phyloP scores from a whole-genome alignment of 2,888 invertebrate genomes.

The Trypoxylon attenuatum region DNA sequence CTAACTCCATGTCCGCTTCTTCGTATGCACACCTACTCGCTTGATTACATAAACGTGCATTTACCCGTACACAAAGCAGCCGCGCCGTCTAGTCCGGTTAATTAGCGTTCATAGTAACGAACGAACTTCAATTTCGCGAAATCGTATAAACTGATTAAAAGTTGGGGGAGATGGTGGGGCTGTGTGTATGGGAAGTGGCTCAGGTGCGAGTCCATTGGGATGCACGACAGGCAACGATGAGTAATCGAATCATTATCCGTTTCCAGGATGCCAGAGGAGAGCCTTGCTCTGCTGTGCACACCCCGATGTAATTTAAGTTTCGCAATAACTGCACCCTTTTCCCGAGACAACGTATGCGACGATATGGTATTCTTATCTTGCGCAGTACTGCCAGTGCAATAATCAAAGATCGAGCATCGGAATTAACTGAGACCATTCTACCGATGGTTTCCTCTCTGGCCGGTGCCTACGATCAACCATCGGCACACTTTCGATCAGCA shows the following conservation, averaged over 20 bases:
- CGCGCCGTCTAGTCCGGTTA: constrained; percentile 38
- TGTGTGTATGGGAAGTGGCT: too few relatives aligned
- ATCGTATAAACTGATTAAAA: constrained; percentile 54
- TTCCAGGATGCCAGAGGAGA: too few relatives aligned
- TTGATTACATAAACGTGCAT: constrained; percentile 26
- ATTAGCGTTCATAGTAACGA: constrained; percentile 45
- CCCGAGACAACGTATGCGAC: constrained; percentile 4
- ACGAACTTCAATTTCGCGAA: constrained; percentile 43
- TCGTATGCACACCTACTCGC: not conserved
- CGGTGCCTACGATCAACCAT: too few relatives aligned
- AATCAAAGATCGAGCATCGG: not conserved
- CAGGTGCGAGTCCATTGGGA: constrained; percentile 4
- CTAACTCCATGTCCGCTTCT: not conserved
- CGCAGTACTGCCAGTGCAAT: not conserved
- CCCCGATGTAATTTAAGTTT: constrained; percentile 25
- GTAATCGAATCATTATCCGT: constrained; percentile 29
- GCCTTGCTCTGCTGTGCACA: too few relatives aligned
- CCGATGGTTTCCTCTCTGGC: too few relatives aligned
- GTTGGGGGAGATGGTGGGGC: too few relatives aligned
- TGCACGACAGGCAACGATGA: constrained; percentile 13
- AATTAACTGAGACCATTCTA: too few relatives aligned
- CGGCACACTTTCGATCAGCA: too few relatives aligned
- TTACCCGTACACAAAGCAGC: constrained; percentile 32
- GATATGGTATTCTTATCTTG: constrained; percentile 8
- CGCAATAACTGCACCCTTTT: constrained; percentile 6